Evolutionary conservation across 2,797 vertebrate species (phyloP).

Genomic region (Melanotaenia pygmaea): DNA sequence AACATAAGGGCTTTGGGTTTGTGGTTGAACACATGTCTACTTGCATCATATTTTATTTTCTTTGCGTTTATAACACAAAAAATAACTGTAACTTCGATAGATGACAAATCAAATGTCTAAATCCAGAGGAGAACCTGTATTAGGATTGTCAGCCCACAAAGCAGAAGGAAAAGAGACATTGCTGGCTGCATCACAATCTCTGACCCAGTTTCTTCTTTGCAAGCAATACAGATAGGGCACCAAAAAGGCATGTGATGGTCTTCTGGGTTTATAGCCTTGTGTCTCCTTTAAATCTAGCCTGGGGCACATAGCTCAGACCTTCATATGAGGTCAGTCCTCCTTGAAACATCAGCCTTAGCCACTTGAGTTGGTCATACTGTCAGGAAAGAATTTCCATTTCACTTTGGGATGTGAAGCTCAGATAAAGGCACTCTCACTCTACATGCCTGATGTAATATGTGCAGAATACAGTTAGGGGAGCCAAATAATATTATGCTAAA

Average conservation of each 20-base stretch:
- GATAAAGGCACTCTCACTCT: constrained; percentile 12
- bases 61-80: neutral
- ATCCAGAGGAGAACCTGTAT: constrained; percentile 3
- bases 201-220: constrained; percentile 58
- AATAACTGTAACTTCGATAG: neutral
- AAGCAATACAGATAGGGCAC: constrained; percentile 44
- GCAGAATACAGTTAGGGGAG: constrained; percentile 25
- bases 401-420: constrained; percentile 9
- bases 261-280: constrained; percentile 34
- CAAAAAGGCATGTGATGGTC: constrained; percentile 42
- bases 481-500: constrained; percentile 48
- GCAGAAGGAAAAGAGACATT: constrained; percentile 36
- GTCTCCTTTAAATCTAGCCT: constrained; percentile 39
- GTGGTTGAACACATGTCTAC: constrained; percentile 32
- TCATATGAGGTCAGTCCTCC: constrained; percentile 30
- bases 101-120: constrained; percentile 14
- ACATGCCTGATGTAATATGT: constrained; percentile 34
- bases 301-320: constrained; percentile 39
- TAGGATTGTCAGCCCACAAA: neutral
- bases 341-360: constrained; percentile 15
- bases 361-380: constrained; percentile 1
- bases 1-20: constrained; percentile 15
- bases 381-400: constrained; percentile 20
- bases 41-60: neutral
- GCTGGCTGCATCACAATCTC: constrained; percentile 49